Base-by-base conservation (phyloP, 2,797 vertebrate genomes). In the Salmo trutta region DNA sequence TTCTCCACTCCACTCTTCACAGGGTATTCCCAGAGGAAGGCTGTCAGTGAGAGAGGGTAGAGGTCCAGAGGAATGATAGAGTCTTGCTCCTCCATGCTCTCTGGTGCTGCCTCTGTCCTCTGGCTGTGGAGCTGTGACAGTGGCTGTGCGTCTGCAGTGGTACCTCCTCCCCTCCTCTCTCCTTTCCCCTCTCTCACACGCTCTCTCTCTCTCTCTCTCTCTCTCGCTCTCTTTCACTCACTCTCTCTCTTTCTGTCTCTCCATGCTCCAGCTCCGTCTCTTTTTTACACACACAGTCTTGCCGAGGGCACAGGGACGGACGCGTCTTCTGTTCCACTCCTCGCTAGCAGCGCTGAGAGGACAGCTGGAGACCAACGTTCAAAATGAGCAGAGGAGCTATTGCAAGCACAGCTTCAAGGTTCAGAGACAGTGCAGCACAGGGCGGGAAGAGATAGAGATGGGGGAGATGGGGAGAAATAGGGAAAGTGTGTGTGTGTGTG, bases 71-170 rank as follows among this genome's bases (percentile, higher is more conserved):
- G 51, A 53, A 72, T 21, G 68, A 29, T 53, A 54, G 51, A 53
- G 53, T 36, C 19, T 74, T 24, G 52, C 19, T 74, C 72, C 53
- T 74, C 72, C 72, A 74, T 74, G 53, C 52, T 62, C 19, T 51
- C 36, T 47, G 4, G 68, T 14, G 54, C 72, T 59, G 31, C 71
- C 53, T 73, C 71, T 73, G 71, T 73, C 71, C 71, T 33, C 53
- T 62, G 54, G 19, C 72, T 74, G 53, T 59, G 72, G 53, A 73
- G 72, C 72, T n/a, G 72, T 74, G 72, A 62, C 72, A 74, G 72
- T 62, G 54, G 29, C 72, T 74, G 72, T 36, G 15, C 29, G 72
- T 62, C 54, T 62, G 53, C 72, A 62, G 72, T 74, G 72, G 54
- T 74, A 62, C 72, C 72, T 70, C 68, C 68, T n/a, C 17, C 67